Base-by-base conservation (phyloP, 2,888 invertebrate genomes). In the Prosopocoilus inquinatus region DNA sequence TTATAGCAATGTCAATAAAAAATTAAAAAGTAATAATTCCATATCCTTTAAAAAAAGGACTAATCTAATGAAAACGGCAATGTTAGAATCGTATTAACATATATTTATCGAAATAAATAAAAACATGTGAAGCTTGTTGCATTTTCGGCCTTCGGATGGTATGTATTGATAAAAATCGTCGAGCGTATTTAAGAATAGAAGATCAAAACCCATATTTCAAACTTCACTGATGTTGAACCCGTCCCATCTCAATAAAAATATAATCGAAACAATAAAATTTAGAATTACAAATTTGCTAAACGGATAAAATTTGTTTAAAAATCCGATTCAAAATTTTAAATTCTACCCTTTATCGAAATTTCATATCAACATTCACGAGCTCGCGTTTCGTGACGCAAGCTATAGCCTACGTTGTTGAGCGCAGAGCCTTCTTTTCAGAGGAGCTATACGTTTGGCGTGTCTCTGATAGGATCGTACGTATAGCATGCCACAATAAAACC, bases 261-360 rank as follows among this genome's bases (percentile, higher is more conserved):
- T 71, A 74, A 71, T 71, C 70, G 71, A 70, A 66, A 74, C 75
- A 76, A 75, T 75, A 75, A 76, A 70, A 70, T 71, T 76, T 75
- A 71, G 74, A 73, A 75, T 75, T 75, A 75, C 75, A 75, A 75
- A 75, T 75, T 74, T 68, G 68, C 65, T 64, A 70, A 69, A 68
- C 68, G 69, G 67, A 70, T 69, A 69, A 74, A 74, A 74, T 71
- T 72, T 71, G 70, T 72, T 72, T 71, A 72, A 72, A 73, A 72
- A 71, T 70, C 70, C 72, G 70, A 70, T 70, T 67, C 69, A 68
- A 72, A 74, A 72, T 70, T 74, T 73, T 68, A 71, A 72, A 74
- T 72, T 73, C 71, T 60, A 52, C 60, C 53, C 55, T 73, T 74
- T 74, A 75, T 75, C 75, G 70, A 65, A 67, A 70, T 66, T 66